Base-by-base conservation (phyloP, 1,140 invertebrate genomes). In the Oryctes rhinoceros region DNA sequence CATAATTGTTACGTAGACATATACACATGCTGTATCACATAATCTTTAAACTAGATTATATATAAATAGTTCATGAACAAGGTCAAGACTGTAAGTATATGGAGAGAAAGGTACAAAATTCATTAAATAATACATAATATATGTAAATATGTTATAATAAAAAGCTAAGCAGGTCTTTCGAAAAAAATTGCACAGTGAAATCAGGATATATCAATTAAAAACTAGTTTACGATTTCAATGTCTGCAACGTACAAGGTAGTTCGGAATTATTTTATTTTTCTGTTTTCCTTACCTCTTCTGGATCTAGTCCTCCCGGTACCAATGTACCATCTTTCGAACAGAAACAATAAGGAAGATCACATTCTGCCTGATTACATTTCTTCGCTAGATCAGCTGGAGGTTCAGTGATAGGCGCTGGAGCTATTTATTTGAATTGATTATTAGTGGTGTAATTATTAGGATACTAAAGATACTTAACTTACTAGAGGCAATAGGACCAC, bases 281-380 rank as follows among this genome's bases (percentile, higher is more conserved):
- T 7, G 35, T 24, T 71, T 71, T 71, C 86, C 87, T 91, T 90
- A 96, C 96, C 84, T 96, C 93, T 86, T 95, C 92, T 13, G 94
- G 92, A 75, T 94, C 92, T 44, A 97, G 88, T 48, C 92, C 93
- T 49, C 95, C 96, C 3, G 96, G 96, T 83, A 97, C 95, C 39
- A 92, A 87, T 0, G 96, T 97, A 7, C 96, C 96, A 88, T 98
- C 96, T 85, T 94, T 94, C 5, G 96, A 97, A 87, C 97, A 98
- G 88, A 95, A 98, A 86, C 97, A 99, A 84, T 97, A 96, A 7
- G 97, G 97, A 79, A 98, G 89, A 75, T 90, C 86, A 85, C 97
- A 98, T 62, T 92, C 90, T 0, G 91, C 88, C 0, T 91, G 89
- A 83, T 97, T 92, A 86, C 96, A 98, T 86, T 92, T 93, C 53